Conservation (phyloP, 2,113 vertebrate species). For the Ellobius talpinus region DNA sequence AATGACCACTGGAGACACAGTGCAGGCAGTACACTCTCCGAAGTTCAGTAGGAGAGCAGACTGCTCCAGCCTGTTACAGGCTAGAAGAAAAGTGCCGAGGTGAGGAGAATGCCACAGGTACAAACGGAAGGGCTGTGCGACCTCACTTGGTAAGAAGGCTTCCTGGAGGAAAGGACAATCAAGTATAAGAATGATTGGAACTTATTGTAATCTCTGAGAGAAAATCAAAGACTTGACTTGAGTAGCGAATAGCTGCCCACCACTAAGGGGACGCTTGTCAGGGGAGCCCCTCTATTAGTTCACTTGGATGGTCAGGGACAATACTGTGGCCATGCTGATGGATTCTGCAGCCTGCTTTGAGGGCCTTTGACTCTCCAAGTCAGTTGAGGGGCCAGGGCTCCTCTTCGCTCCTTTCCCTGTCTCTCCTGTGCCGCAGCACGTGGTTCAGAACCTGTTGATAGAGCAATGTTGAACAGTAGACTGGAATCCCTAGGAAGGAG, state of each 20-base stretch:
- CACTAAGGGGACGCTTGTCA: neutral
- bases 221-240: neutral
- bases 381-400: constrained; percentile 18
- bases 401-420: constrained; percentile 52
- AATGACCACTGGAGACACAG: too few relatives aligned
- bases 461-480: neutral
- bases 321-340: neutral
- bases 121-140: neutral
- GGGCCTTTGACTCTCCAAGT: constrained; percentile 38
- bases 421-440: constrained; percentile 55
- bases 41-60: neutral
- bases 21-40: neutral
- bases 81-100: neutral
- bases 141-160: neutral
- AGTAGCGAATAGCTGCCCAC: neutral
- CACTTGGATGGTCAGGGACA: neutral
- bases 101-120: neutral
- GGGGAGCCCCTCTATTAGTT: neutral
- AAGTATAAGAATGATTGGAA: neutral
- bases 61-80: neutral
- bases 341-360: constrained; percentile 41
- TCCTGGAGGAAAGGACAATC: neutral
- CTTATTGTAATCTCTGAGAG: neutral
- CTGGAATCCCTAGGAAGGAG: constrained; percentile 44
- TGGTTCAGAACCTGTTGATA: constrained; percentile 2